Percentiles rank a stretch among this genome's conserved stretches.
These are phyloP conservation scores for Apeira syringaria DNA, from an alignment of 2,888 invertebrate genomes.

Conservation along the genomic window DNA sequence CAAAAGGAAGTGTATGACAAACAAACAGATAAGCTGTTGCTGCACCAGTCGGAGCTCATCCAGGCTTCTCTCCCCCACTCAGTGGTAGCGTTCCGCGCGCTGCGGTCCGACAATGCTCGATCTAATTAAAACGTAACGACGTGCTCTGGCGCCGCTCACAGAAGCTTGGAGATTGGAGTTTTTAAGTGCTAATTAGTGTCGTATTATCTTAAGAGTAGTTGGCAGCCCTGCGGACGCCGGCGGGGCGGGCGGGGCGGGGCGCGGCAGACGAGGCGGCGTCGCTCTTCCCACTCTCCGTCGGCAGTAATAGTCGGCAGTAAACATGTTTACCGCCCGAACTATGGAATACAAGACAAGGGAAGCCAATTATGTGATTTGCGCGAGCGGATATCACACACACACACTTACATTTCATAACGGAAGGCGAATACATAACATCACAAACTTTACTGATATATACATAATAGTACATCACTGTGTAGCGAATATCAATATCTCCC, in stretches of 20 bases:
- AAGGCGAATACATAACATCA: too few species aligned
- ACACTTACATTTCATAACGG: too few species aligned
- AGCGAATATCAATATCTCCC: too few species aligned
- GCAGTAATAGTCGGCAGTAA: slow-evolving; percentile 62
- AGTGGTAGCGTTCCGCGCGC: slow-evolving; percentile 12
- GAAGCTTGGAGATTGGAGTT: slow-evolving; percentile 22
- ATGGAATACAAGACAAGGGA: too few species aligned
- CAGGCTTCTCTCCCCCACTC: slow-evolving; percentile 5
- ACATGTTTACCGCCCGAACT: slow-evolving; percentile 74
- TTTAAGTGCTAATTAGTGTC: slow-evolving; percentile 32
- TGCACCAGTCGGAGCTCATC: slow-evolving; percentile 6
- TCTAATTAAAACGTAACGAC: slow-evolving; percentile 24
- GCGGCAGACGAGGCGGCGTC: slow-evolving; percentile 45
- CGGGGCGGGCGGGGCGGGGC: slow-evolving; percentile 24
- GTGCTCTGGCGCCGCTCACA: slow-evolving; percentile 19
- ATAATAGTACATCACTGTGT: too few species aligned
- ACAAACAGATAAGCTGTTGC: slow-evolving; percentile 7
- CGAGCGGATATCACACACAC: too few species aligned
- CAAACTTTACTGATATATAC: too few species aligned
- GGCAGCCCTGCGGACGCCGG: slow-evolving; percentile 36
- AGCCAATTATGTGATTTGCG: too few species aligned
- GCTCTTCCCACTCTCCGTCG: slow-evolving; percentile 41
- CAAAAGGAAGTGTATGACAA: slow-evolving; percentile 1
- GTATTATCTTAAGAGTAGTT: slow-evolving; percentile 28
- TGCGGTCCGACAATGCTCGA: slow-evolving; percentile 16